Conservation (phyloP, 2,113 vertebrate species). For the Oxyura jamaicensis region DNA sequence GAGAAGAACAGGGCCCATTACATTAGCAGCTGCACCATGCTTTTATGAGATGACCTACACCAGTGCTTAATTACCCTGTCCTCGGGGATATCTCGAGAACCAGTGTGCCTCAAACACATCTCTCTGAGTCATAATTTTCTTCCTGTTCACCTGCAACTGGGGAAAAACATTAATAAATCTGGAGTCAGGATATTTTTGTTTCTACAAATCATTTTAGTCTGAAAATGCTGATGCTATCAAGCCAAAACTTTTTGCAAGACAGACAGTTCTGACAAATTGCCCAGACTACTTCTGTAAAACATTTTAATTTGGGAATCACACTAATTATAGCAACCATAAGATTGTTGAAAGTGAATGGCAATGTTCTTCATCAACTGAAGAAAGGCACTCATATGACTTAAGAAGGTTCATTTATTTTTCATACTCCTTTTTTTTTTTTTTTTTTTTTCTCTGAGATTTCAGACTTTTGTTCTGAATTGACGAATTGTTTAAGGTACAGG, state of each 20-base stretch:
- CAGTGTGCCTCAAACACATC: not conserved
- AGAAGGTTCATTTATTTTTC: not conserved
- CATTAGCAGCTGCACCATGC: fast-evolving
- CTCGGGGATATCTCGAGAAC: not conserved
- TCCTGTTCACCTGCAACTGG: not conserved
- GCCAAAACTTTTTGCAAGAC: not conserved
- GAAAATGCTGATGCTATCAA: not conserved
- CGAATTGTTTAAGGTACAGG: not conserved
- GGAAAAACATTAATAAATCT: not conserved
- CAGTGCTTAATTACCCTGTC: not conserved
- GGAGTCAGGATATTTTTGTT: not conserved
- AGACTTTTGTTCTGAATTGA: not conserved
- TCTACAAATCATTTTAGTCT: not conserved
- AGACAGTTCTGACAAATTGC: not conserved
- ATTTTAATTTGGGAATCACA: not conserved
- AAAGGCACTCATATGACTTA: fast-evolving
- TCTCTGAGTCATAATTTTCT: not conserved
- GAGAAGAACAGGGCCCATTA: not conserved
- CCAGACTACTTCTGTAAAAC: not conserved
- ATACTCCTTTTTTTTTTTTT: not conserved
- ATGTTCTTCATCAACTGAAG: not conserved
- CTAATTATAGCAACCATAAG: not conserved
- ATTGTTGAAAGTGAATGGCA: not conserved
- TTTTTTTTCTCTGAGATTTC: not conserved
- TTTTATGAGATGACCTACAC: not conserved